Conservation (phyloP, 2,797 vertebrate genomes). For the Semotilus atromaculatus region DNA sequence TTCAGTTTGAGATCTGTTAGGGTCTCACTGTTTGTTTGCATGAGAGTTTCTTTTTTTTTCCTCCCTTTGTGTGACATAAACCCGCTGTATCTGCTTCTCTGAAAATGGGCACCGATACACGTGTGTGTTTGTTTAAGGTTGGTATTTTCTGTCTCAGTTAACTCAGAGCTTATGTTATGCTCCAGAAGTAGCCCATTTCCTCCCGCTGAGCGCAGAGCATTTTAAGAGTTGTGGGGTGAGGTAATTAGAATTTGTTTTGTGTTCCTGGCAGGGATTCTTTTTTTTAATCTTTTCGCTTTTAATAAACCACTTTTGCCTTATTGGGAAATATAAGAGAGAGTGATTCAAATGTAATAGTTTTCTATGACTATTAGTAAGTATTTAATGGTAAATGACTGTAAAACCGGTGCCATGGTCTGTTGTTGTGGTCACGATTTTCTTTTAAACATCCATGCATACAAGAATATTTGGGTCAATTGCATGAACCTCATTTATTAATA, state of each 20-base stretch:
- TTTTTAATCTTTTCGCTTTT: background rate
- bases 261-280: slow-evolving; percentile 20
- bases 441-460: background rate
- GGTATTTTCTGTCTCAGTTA: slow-evolving; percentile 16
- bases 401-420: background rate
- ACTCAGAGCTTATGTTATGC: slow-evolving; percentile 27
- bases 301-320: slow-evolving; percentile 34
- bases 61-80: background rate
- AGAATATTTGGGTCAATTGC: background rate
- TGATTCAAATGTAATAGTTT: slow-evolving; percentile 20
- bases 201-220: background rate
- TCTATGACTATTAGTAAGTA: background rate
- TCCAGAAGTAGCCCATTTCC: slow-evolving; percentile 33
- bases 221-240: background rate
- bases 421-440: background rate
- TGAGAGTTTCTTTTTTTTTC: slow-evolving; percentile 24
- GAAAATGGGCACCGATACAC: slow-evolving; percentile 18
- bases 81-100: slow-evolving; percentile 15
- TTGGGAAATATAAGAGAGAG: slow-evolving; percentile 14
- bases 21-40: slow-evolving; percentile 59
- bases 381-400: slow-evolving; percentile 36
- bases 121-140: slow-evolving; percentile 42
- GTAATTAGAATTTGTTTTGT: slow-evolving; percentile 28
- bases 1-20: slow-evolving; percentile 54
- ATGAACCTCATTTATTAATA: background rate